These are phyloP conservation scores for Eurystomus glaucurus DNA, from an alignment of 2,797 vertebrate genomes.

Conservation along the genomic window DNA sequence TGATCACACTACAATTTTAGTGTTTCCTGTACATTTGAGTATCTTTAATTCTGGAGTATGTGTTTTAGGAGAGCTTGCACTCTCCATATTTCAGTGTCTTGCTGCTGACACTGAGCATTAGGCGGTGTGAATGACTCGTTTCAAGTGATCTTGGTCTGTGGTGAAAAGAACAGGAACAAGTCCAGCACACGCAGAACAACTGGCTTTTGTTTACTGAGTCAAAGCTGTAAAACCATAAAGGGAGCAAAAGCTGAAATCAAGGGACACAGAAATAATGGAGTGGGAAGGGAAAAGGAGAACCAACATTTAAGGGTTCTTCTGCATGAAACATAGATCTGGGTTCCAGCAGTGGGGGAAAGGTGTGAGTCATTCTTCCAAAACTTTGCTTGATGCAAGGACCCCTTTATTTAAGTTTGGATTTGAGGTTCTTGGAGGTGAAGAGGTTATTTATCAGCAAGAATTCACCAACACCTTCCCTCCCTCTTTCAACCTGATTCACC, in stretches of 20 bases:
- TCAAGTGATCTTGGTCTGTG: conserved; percentile 61
- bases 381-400: not conserved
- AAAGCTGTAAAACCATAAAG: conserved; percentile 65
- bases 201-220: conserved; percentile 71
- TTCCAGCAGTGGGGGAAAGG: not conserved
- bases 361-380: not conserved
- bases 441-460: not conserved
- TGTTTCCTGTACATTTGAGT: conserved; percentile 18
- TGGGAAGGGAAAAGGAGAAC: not conserved
- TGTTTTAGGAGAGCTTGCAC: conserved; percentile 43
- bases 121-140: conserved; percentile 50
- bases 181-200: conserved; percentile 66
- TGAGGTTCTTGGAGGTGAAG: not conserved
- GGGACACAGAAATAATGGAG: conserved; percentile 28
- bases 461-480: not conserved
- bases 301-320: not conserved
- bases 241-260: conserved; percentile 63
- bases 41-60: conserved; percentile 46
- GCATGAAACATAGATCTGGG: not conserved
- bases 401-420: not conserved
- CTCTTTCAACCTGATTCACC: not conserved
- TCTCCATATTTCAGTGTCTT: conserved; percentile 11
- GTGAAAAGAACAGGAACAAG: conserved; percentile 55
- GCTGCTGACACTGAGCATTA: conserved; percentile 50
- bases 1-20: conserved; percentile 45